These are phyloP conservation scores for Chymomyza procnemis DNA, from an alignment of 2,888 invertebrate species.

Conservation along the genomic window DNA sequence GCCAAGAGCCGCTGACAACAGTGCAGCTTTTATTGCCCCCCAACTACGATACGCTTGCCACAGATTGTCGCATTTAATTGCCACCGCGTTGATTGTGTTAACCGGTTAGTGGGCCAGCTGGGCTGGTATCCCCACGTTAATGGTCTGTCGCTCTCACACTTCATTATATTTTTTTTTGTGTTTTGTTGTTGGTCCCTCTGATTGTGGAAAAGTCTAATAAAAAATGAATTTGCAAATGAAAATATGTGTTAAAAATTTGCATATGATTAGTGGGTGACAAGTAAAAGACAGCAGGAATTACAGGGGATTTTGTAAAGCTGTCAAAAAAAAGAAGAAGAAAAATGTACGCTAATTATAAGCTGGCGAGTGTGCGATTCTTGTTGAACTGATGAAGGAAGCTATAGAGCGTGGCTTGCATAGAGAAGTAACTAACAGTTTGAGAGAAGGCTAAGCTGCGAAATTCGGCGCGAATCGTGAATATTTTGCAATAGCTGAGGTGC, in stretches of 20 bases:
- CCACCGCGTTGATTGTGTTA: constrained; percentile 1
- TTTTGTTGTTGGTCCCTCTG: background rate
- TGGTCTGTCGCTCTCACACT: background rate
- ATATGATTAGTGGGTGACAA: background rate
- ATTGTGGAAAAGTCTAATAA: constrained; percentile 25
- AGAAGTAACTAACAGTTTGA: too few relatives aligned
- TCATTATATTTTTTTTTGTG: too few relatives aligned
- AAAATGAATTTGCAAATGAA: background rate
- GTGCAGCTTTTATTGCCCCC: constrained; percentile 9
- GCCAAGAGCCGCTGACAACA: constrained; percentile 44
- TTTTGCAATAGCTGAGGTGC: too few relatives aligned
- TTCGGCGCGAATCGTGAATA: too few relatives aligned
- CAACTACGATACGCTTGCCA: background rate
- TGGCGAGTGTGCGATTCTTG: background rate
- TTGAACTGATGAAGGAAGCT: too few relatives aligned
- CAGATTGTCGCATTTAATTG: constrained; percentile 1
- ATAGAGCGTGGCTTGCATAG: too few relatives aligned
- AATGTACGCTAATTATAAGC: background rate
- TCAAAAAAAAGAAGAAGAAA: too few relatives aligned
- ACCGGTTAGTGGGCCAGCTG: constrained; percentile 1
- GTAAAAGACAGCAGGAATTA: constrained; percentile 4
- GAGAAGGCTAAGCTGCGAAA: too few relatives aligned
- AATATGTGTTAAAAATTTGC: background rate
- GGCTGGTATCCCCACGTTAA: background rate
- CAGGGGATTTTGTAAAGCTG: background rate